Conservation (phyloP, 2,888 invertebrate genomes). For the Pinctada fucata region DNA sequence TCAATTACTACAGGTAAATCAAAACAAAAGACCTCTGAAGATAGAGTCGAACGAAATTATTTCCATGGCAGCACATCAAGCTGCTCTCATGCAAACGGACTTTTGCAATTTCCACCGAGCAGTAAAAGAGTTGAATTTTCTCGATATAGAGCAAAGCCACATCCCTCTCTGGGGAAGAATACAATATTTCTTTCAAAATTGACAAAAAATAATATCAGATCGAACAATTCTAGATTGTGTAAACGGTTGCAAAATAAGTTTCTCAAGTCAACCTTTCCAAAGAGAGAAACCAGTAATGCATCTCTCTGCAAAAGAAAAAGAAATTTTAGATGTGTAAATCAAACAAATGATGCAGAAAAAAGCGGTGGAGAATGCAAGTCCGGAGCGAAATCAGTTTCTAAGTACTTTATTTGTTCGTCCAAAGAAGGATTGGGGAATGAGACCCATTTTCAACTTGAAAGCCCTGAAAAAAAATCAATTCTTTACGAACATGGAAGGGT, state of each 20-base stretch:
- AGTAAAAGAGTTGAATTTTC: neutral
- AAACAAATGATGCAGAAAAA: neutral
- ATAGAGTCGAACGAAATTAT: neutral
- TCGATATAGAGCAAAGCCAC: neutral
- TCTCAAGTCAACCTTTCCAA: neutral
- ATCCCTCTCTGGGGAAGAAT: neutral
- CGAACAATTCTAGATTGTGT: neutral
- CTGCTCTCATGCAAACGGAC: neutral
- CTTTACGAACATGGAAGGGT: conserved; percentile 11
- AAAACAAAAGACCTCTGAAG: no score
- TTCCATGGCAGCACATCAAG: neutral
- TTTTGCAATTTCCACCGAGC: neutral
- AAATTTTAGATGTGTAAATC: conserved; percentile 1
- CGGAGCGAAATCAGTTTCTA: neutral
- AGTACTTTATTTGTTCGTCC: conserved; percentile 6
- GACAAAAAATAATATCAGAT: neutral
- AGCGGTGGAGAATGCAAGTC: neutral
- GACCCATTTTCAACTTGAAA: conserved; percentile 10
- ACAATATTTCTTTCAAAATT: neutral
- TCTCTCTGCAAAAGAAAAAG: neutral
- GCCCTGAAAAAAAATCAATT: neutral
- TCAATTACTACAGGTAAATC: no score
- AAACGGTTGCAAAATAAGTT: neutral
- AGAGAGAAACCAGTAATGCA: neutral
- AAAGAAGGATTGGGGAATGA: conserved; percentile 1